Conservation (phyloP, 1,140 invertebrate species). For the Zaprionus inermis region DNA sequence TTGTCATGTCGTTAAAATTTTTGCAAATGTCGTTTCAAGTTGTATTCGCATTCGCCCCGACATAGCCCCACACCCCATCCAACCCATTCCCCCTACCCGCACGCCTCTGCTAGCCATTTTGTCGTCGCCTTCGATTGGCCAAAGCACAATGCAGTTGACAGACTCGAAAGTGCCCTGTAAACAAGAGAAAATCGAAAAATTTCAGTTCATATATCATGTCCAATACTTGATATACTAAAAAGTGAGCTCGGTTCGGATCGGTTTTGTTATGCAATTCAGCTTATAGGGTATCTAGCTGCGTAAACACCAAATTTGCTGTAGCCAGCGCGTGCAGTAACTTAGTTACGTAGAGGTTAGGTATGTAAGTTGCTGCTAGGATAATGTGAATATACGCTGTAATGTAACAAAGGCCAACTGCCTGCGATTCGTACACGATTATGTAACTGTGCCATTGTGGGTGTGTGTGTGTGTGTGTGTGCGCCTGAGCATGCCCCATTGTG, state of each 20-base stretch:
- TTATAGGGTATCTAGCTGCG: not conserved
- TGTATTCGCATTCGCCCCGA: conserved; percentile 31
- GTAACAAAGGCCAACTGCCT: not conserved
- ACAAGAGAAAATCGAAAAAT: not conserved
- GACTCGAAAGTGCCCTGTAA: not conserved
- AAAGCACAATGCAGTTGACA: not conserved
- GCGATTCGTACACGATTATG: not conserved
- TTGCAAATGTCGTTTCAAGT: conserved; percentile 72
- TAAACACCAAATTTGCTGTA: not conserved
- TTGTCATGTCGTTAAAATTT: conserved; percentile 75
- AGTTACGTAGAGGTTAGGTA: not conserved
- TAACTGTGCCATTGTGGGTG: too few species aligned
- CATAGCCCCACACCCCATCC: not conserved
- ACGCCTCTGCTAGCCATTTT: not conserved
- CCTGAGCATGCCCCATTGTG: not conserved
- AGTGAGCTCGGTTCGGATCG: not conserved
- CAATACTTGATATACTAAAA: not conserved
- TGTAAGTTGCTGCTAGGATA: not conserved
- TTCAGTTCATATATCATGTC: not conserved
- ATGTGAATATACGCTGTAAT: not conserved
- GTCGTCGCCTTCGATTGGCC: conserved; percentile 2
- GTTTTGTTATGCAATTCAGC: not conserved
- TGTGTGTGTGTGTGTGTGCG: not conserved
- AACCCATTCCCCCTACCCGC: not conserved
- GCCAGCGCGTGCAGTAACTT: not conserved